Evolutionary conservation across 2,113 vertebrate genomes (phyloP).

Genomic region (Crocuta crocuta): DNA sequence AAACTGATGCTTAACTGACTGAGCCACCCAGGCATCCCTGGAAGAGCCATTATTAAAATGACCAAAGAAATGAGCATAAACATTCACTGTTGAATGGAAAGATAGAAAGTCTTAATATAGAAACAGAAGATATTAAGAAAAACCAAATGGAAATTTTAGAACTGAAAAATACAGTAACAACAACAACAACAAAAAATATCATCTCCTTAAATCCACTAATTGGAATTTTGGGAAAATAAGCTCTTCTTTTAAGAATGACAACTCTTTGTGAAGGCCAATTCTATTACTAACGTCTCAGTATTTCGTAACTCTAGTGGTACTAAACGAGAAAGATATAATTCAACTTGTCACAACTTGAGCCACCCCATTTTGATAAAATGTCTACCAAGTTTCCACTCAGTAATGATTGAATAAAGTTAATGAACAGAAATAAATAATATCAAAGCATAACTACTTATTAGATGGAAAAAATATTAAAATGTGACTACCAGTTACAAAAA

Average conservation of each 20-base stretch:
- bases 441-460: not conserved
- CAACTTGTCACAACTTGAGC: not conserved
- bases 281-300: constrained; percentile 4
- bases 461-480: not conserved
- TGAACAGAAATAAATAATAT: not conserved
- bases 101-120: not conserved
- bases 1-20: too few relatives aligned
- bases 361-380: not conserved
- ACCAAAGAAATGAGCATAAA: not conserved
- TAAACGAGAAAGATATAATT: not conserved
- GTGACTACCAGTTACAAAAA: not conserved
- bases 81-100: not conserved
- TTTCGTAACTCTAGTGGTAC: not conserved
- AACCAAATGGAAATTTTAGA: not conserved
- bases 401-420: not conserved
- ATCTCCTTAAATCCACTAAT: not conserved
- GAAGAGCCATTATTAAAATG: not conserved
- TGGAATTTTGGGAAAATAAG: not conserved
- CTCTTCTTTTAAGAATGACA: not conserved
- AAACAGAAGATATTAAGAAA: not conserved
- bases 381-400: not conserved
- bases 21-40: not conserved
- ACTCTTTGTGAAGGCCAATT: not conserved
- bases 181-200: not conserved
- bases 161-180: not conserved